A percentile compares a stretch with the other conserved stretches of the same genome.
These are phyloP conservation scores for Rhagophthalmus giganteus DNA, from an alignment of 2,888 invertebrate species.

Conservation along the genomic window DNA sequence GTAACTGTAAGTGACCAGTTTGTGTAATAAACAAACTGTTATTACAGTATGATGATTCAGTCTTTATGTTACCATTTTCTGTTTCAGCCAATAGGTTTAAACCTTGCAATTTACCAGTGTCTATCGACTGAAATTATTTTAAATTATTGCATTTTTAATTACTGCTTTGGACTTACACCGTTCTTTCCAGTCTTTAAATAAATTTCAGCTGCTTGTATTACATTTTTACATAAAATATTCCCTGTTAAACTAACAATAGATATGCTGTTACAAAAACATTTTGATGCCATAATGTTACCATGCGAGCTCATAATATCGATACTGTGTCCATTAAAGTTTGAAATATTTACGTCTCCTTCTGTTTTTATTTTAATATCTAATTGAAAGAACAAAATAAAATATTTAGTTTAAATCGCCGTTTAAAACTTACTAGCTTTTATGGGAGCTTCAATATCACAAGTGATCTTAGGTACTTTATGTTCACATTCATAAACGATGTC, in stretches of 20 bases:
- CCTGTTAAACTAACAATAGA: constrained; percentile 31
- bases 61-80: constrained; percentile 42
- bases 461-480: constrained; percentile 26
- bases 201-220: constrained; percentile 45
- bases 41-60: constrained; percentile 47
- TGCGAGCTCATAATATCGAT: constrained; percentile 38
- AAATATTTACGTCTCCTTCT: constrained; percentile 42
- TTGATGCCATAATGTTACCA: constrained; percentile 35
- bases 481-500: constrained; percentile 26
- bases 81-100: constrained; percentile 39
- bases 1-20: constrained; percentile 43
- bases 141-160: constrained; percentile 1
- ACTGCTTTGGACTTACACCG: constrained; percentile 47
- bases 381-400: background rate
- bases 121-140: constrained; percentile 41
- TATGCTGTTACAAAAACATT: constrained; percentile 32
- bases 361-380: constrained; percentile 34
- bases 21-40: constrained; percentile 41
- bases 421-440: constrained; percentile 48
- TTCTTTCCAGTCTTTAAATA: constrained; percentile 25
- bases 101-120: constrained; percentile 45
- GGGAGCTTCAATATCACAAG: constrained; percentile 45
- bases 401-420: background rate
- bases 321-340: constrained; percentile 45
- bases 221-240: constrained; percentile 43